phyloP scores from a whole-genome alignment of 2,888 invertebrate genomes.

The Autographa gamma region DNA sequence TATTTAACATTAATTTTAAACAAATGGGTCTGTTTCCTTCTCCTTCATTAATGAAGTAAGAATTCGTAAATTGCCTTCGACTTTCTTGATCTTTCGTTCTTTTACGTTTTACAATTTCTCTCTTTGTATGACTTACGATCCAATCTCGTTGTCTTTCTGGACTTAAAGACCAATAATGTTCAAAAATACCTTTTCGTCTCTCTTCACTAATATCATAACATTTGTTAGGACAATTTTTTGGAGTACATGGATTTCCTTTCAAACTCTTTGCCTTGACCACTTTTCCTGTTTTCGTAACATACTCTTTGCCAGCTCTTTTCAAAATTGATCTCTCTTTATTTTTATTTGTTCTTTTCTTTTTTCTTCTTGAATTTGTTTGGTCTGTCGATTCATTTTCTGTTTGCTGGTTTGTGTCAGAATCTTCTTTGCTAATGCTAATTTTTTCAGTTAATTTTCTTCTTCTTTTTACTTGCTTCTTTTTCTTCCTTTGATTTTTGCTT shows the following conservation, averaged over 20 bases:
- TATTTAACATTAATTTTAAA: constrained; percentile 36
- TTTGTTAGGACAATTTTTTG: constrained; percentile 47
- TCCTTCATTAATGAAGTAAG: constrained; percentile 43
- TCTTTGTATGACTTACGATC: constrained; percentile 25
- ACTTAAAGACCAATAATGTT: constrained; percentile 34
- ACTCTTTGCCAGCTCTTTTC: background rate
- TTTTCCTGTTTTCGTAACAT: background rate
- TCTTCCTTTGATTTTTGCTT: too few species aligned
- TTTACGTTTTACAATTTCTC: constrained; percentile 28
- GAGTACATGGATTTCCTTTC: background rate
- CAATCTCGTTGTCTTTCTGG: constrained; percentile 27
- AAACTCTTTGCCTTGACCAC: background rate
- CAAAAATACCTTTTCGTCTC: constrained; percentile 32
- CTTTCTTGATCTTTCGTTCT: constrained; percentile 17
- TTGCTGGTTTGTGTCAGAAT: too few species aligned
- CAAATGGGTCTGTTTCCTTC: constrained; percentile 41
- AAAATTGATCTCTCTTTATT: too few species aligned
- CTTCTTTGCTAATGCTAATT: too few species aligned
- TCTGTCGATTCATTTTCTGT: too few species aligned
- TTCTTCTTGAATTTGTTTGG: too few species aligned
- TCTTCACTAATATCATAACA: constrained; percentile 34
- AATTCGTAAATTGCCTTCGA: constrained; percentile 20
- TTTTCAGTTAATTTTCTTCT: too few species aligned
- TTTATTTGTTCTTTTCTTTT: too few species aligned
- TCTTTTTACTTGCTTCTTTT: too few species aligned